Evolutionary conservation across 2,113 vertebrate genomes (phyloP), one percentile per base, ranked within the genome.

Genomic region (Micronycteris hirsuta): DNA sequence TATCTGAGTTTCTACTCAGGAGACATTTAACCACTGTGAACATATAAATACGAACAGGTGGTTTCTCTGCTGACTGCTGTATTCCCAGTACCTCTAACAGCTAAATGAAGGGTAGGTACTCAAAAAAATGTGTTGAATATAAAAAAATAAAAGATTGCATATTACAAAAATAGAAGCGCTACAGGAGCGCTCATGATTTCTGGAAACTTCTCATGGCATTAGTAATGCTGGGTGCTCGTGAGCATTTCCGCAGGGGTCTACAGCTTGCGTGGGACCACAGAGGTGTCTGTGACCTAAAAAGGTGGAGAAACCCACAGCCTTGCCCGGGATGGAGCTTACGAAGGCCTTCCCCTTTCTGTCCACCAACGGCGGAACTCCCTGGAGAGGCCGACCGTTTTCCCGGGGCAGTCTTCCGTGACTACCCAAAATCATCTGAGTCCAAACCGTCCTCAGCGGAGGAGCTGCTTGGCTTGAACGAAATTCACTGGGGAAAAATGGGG

Each of bases 21-120:
- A 92, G 85, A 88, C 52, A 73, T 86, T 92, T n/a, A 90, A 81
- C 56, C 65, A 52, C 10, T 43, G 36, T 87, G 88, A 94, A 93
- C 78, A 89, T 61, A 76, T 36, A 92, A 89, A 86, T 83, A 91
- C 9, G 95, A 78, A 47, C 43, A 71, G 7, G 28, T 4, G 43
- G 68, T 56, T 84, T 43, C 73, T 96, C 63, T 84, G 38, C 92
- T 93, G n/a, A 4, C 17, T 31, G 17, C 63, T 47, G 15, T 70
- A 28, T 74, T 84, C 81, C 61, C 86, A 19, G 36, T n/a, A 43
- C 47, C n/a, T 70, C 68, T 54, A 58, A 81, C n/a, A 38, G 76
- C 17, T 88, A 36, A 78, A 24, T 19, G 33, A 12, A 36, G 17
- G 61, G 26, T 8, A 70, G n/a, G 82, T 20, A 7, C 14, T 38